Base-by-base conservation (phyloP, 1,140 invertebrate species). In the Brachionus asplanchnoidis region DNA sequence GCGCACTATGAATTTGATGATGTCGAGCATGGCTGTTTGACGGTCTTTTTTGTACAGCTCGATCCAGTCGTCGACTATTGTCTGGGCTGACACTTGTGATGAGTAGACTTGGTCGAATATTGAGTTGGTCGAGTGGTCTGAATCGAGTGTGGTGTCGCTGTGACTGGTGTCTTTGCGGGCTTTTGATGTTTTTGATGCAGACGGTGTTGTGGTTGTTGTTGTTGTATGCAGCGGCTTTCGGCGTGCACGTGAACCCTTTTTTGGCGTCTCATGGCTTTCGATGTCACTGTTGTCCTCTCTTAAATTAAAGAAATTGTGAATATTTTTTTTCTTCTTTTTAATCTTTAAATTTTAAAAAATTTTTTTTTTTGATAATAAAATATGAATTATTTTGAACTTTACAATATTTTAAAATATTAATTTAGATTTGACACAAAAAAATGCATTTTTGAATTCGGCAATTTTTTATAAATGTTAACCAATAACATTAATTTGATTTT, bases 1-100 rank as follows among this genome's bases (percentile, higher is more conserved):
- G 88, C 96, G 96, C 65, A 99, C 97, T 87, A 99, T 98, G 90
- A 99, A 99, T 90, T 99, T 97, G 93, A 98, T 97, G 44, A 99
- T 89, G 86, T 96, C 94, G 2, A 98, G 92, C 3, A 99, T 91
- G 0, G 97, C 97, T 82, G 93, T 92, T 88, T 98, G 96, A 40
- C 94, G 92, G 88, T 92, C 89, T 80, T 92, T 92, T 89, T 99
- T 98, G 89, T 99, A 99, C 56, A 94, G 93, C 88, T 98, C 96
- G 87, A 99, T 99, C 97, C 97, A 99, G 87, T 98, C 96, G 91
- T 99, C 97, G 12, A 99, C 95, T 85, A 98, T 94, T 88, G 93
- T 94, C 93, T 97, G 87, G 2, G 90, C 88, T 68, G 56, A 84
- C 12, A 56, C 32, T 66, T 86, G 42, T 1, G 82, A 26, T 26